Conservation (phyloP, 2,888 invertebrate genomes). For the Sylvicola fuscatus region DNA sequence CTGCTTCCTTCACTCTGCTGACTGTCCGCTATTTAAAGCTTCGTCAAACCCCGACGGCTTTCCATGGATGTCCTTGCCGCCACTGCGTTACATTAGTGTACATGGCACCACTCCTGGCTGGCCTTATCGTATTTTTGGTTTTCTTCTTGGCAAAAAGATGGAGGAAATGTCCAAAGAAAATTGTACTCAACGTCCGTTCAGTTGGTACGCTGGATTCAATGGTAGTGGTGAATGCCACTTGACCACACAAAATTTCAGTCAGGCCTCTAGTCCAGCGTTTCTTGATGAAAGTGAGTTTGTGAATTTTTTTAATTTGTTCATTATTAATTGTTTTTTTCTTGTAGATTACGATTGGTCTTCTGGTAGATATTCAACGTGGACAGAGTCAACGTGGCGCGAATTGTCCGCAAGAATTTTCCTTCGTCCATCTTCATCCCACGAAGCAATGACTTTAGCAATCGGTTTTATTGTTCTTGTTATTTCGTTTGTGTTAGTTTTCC, state of each 20-base stretch:
- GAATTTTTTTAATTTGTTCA: background rate
- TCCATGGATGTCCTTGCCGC: constrained; percentile 17
- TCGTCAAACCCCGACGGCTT: constrained; percentile 31
- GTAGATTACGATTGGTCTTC: constrained; percentile 58
- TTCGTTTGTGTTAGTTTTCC: constrained; percentile 22
- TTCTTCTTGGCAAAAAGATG: constrained; percentile 14
- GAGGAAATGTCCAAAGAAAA: constrained; percentile 20
- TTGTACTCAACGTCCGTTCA: constrained; percentile 26
- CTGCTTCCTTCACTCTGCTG: constrained; percentile 52
- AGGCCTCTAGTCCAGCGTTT: constrained; percentile 71
- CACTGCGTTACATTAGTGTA: constrained; percentile 24
- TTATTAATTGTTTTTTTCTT: constrained; percentile 9
- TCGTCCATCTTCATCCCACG: constrained; percentile 30
- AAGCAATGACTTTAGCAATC: constrained; percentile 19
- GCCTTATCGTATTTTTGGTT: constrained; percentile 22
- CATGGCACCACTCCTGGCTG: constrained; percentile 16
- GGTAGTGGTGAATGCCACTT: constrained; percentile 47
- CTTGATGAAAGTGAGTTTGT: constrained; percentile 35
- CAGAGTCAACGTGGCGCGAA: constrained; percentile 66
- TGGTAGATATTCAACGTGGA: constrained; percentile 66
- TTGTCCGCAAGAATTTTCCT: constrained; percentile 61
- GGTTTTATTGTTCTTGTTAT: constrained; percentile 21
- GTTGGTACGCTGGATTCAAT: constrained; percentile 46
- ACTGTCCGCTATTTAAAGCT: constrained; percentile 43
- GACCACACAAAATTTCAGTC: constrained; percentile 50